These are phyloP conservation scores for Sebastes steindachneri DNA, from an alignment of 2,797 vertebrate genomes.

Conservation along the genomic window DNA sequence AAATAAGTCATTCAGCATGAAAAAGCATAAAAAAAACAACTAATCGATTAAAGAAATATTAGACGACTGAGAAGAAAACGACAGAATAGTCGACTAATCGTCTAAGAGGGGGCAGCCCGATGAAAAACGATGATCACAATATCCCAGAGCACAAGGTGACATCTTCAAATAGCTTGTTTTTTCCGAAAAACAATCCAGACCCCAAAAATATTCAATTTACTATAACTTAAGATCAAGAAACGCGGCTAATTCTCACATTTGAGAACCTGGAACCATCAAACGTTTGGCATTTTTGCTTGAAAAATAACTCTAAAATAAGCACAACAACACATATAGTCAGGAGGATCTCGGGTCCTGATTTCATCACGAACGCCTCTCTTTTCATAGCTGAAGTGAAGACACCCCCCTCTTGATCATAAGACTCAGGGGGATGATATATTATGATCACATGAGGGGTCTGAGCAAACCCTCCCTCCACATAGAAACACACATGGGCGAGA, in stretches of 20 bases:
- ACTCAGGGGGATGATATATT: conserved; percentile 44
- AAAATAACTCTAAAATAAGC: neutral
- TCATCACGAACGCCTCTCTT: conserved; percentile 10
- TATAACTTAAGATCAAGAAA: neutral
- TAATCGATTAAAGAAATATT: no score
- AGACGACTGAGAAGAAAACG: no score
- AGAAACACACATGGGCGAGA: conserved; percentile 21
- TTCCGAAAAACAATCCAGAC: neutral
- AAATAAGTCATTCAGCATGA: no score
- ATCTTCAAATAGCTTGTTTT: neutral
- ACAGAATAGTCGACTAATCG: no score
- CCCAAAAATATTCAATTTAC: neutral
- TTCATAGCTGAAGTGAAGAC: conserved; percentile 20
- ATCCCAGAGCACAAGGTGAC: neutral
- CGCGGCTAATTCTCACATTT: neutral
- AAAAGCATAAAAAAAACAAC: no score
- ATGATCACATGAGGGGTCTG: conserved; percentile 61
- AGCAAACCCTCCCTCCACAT: conserved; percentile 22
- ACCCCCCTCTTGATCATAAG: conserved; percentile 34
- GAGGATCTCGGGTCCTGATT: neutral
- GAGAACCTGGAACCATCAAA: neutral
- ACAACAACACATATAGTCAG: neutral
- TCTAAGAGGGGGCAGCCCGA: no score
- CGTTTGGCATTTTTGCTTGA: neutral
- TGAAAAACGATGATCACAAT: neutral